Evolutionary conservation across 2,797 vertebrate genomes (phyloP), one percentile per base, ranked within the genome.

Genomic region (Dromococcyx pavoninus): DNA sequence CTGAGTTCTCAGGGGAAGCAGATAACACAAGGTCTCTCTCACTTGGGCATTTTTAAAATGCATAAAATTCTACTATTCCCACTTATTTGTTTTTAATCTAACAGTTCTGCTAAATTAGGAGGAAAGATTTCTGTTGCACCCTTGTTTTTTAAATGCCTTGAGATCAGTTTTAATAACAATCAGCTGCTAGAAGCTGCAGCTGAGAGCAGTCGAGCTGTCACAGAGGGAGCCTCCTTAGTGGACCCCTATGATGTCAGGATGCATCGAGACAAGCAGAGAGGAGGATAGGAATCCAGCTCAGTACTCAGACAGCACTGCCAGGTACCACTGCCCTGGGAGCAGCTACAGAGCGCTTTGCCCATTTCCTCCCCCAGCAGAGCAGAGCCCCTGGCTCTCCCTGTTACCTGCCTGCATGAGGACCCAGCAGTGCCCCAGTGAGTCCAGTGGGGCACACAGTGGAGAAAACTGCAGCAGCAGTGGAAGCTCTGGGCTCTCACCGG

Each of bases 221-320:
- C 82, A 44, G 78, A 94, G 96, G 95, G 97, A 97, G 94, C 98
- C 98, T 98, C 98, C 98, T 98, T 94, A 51, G 93, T 65, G 98
- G 98, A 97, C 96, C 98, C 98, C 98, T 97, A 96, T 98, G 98
- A 98, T 99, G 98, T 98, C 98, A 98, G 98, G 97, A 90, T 97
- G 96, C 93, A 95, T 69, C 61, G 94, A 95, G 88, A 93, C 56
- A 48, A 89, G 94, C 94, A 41, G 95, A 90, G 91, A n/a, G 76
- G 88, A 67, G 93, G 93, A 64, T 75, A 85, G 93, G 96, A 75
- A 89, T 48, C 92, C 97, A 79, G 96, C 94, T 79, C 94, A 95
- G 93, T 86, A 65, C 91, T 94, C 71, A 60, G 89, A 33, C 94
- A 22, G 91, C 96, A 56, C 95, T 82, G 93, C 94, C 95, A 86